Evolutionary conservation across 53 echinoderm and acorn worm genomes (phyloP).

Genomic region (Glandiceps talaboti): DNA sequence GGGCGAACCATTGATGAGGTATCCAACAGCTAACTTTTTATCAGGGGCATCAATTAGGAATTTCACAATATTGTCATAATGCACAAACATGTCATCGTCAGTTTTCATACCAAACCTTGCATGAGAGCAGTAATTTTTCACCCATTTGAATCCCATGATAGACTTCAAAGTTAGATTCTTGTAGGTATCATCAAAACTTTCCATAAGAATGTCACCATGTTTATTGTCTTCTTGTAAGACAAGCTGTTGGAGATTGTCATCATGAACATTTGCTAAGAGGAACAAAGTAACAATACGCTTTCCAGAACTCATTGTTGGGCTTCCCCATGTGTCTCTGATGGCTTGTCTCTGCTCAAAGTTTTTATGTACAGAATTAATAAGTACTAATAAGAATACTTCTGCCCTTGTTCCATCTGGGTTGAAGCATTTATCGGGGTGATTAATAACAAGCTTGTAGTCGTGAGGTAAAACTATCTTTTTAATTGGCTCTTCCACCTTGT

Average conservation of each 20-base stretch:
- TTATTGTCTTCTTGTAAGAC: conserved; percentile 60
- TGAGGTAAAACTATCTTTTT: conserved; percentile 44
- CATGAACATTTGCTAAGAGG: conserved; percentile 55
- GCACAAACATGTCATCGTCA: conserved; percentile 89
- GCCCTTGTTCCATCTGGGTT: conserved; percentile 36
- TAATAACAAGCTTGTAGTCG: conserved; percentile 48
- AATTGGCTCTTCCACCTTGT: neutral
- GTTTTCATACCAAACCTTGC: conserved; percentile 81
- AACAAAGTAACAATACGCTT: conserved; percentile 62
- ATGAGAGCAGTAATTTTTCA: conserved; percentile 45
- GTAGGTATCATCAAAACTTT: conserved; percentile 80
- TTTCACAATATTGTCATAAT: conserved; percentile 53
- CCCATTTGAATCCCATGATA: conserved; percentile 92
- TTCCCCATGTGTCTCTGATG: conserved; percentile 80
- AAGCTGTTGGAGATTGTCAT: conserved; percentile 37
- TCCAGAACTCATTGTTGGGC: conserved; percentile 33
- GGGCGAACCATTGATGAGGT: conserved; percentile 68
- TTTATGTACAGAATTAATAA: conserved; percentile 67
- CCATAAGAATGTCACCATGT: conserved; percentile 80
- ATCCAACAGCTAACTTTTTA: conserved; percentile 48
- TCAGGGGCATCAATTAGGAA: conserved; percentile 24
- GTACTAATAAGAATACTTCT: conserved; percentile 64
- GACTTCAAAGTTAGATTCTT: conserved; percentile 87
- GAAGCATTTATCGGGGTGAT: conserved; percentile 76
- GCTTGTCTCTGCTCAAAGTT: conserved; percentile 93